phyloP scores from a whole-genome alignment of 2,113 vertebrate genomes.

The Oxyruncus cristatus region DNA sequence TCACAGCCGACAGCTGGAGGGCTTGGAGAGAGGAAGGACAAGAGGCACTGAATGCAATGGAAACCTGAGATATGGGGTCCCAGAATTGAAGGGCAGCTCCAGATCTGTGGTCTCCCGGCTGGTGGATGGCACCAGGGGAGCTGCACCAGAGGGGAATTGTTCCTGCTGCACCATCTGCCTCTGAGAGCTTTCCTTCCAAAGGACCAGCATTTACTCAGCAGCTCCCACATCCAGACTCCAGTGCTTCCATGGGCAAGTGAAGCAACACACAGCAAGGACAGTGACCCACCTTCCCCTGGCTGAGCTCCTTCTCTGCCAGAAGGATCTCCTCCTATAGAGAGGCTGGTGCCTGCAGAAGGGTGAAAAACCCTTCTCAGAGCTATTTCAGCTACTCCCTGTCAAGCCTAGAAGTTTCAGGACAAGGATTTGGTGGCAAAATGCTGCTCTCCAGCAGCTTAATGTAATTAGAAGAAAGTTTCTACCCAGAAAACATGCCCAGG shows the following conservation, averaged over 20 bases:
- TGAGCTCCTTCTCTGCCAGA: background rate
- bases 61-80: background rate
- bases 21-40: background rate
- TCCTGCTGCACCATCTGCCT: background rate
- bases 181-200: background rate
- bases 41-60: background rate
- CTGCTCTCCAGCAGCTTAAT: background rate
- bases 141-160: background rate
- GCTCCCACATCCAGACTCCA: background rate
- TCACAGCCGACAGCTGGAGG: background rate
- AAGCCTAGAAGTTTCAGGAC: background rate
- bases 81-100: background rate
- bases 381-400: background rate
- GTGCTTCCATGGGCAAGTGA: fast-evolving
- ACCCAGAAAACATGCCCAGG: background rate
- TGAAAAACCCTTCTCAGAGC: background rate
- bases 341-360: background rate
- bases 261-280: background rate
- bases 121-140: background rate
- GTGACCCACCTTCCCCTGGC: background rate
- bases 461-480: background rate
- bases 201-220: background rate
- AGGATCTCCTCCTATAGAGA: background rate
- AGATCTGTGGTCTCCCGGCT: background rate
- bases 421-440: background rate